These are phyloP conservation scores for Himalopsyche kuldschensis DNA, from an alignment of 2,888 invertebrate species.

Conservation along the genomic window DNA sequence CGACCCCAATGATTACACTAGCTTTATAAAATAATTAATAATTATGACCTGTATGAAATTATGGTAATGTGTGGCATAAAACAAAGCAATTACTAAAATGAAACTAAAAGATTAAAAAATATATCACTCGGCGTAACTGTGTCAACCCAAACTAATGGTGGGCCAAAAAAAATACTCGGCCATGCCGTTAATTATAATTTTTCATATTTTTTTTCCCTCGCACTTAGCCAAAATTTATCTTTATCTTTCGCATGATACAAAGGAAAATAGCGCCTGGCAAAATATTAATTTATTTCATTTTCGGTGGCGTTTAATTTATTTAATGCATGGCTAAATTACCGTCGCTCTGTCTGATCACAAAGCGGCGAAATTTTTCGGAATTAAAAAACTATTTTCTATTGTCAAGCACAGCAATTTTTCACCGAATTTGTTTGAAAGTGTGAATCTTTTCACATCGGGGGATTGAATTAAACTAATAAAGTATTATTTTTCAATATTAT, in stretches of 20 bases:
- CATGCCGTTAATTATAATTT: neutral
- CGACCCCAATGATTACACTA: neutral
- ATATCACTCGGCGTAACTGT: neutral
- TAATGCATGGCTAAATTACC: neutral
- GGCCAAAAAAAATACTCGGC: neutral
- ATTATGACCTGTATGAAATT: neutral
- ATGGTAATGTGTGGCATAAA: neutral
- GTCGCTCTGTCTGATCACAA: neutral
- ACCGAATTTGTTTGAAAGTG: neutral
- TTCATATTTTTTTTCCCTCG: neutral
- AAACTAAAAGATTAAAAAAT: neutral
- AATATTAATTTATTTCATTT: neutral
- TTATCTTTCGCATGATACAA: neutral
- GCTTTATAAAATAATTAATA: neutral
- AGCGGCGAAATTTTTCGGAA: neutral
- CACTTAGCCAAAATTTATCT: neutral
- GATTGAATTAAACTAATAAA: no score
- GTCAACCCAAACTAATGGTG: neutral
- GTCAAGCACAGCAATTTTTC: neutral
- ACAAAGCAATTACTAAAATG: neutral
- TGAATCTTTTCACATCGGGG: no score
- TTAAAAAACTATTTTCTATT: neutral
- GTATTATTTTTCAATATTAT: no score
- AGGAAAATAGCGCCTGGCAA: neutral
- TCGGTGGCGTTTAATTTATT: neutral